phyloP scores from a whole-genome alignment of 2,797 vertebrate genomes.

The Chelon auratus region DNA sequence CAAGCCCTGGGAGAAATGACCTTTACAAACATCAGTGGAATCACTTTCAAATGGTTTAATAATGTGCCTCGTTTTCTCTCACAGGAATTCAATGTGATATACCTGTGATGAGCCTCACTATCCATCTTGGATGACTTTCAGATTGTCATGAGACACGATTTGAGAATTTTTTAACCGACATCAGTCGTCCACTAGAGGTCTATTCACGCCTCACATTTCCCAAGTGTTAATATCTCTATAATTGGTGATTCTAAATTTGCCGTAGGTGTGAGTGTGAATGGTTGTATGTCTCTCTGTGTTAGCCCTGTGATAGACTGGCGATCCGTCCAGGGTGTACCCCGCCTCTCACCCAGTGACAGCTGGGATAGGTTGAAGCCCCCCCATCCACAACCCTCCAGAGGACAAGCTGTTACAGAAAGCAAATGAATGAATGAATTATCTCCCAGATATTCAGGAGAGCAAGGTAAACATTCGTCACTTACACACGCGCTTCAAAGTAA shows the following conservation, averaged over 20 bases:
- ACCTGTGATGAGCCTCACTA: neutral
- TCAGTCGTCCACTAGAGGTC: neutral
- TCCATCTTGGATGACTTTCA: conserved; percentile 6
- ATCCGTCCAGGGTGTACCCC: too few species aligned
- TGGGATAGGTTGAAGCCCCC: too few species aligned
- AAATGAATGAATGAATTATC: too few species aligned
- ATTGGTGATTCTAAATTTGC: too few species aligned
- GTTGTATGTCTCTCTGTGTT: too few species aligned
- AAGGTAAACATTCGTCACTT: neutral
- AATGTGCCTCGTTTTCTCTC: conserved; percentile 11
- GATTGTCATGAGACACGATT: neutral
- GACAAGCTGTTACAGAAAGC: too few species aligned
- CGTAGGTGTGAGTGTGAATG: too few species aligned
- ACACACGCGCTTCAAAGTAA: neutral
- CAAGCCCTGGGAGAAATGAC: conserved; percentile 20
- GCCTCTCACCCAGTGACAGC: too few species aligned
- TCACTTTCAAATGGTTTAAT: conserved; percentile 29
- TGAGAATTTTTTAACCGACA: conserved; percentile 4
- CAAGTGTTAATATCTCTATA: too few species aligned
- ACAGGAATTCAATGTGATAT: conserved; percentile 8
- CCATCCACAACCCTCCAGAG: too few species aligned
- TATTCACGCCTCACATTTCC: neutral
- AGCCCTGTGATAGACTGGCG: too few species aligned
- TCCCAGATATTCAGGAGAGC: neutral
- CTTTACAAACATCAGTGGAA: conserved; percentile 29